Conservation (phyloP, 2,888 invertebrate species). For the Onthophagus sagittarius region DNA sequence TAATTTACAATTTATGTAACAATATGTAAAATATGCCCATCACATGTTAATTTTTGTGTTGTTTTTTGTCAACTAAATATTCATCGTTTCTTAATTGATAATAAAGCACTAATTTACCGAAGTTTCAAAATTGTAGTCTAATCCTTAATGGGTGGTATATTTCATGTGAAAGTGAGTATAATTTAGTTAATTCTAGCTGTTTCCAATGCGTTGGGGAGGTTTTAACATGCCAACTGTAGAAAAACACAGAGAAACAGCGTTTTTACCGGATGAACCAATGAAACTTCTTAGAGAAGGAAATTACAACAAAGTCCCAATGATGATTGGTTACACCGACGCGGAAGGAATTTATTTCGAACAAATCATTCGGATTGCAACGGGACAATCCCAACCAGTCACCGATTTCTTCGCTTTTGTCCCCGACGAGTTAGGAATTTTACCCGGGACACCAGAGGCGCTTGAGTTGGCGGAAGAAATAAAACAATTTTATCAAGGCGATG, state of each 20-base stretch:
- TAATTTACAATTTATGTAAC: no score
- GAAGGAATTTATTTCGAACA: conserved; percentile 10
- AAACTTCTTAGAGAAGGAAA: conserved; percentile 22
- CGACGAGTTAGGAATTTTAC: background rate
- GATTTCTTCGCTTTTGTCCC: conserved; percentile 12
- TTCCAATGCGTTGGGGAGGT: background rate
- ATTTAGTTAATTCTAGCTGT: background rate
- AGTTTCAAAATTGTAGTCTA: no score
- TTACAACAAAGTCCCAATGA: conserved; percentile 24
- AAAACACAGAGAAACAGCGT: conserved; percentile 22
- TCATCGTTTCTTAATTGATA: no score
- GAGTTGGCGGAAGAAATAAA: background rate
- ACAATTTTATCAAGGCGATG: conserved; percentile 6
- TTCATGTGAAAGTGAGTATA: no score
- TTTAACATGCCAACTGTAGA: conserved; percentile 21
- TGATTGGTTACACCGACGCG: conserved; percentile 26
- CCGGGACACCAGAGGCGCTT: background rate
- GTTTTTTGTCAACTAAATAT: no score
- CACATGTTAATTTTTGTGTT: no score
- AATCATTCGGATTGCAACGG: background rate
- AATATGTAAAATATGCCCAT: no score
- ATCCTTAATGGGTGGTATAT: no score
- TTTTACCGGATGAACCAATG: conserved; percentile 19
- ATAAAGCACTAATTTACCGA: no score
- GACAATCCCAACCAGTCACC: background rate